These are phyloP conservation scores for Coleophora flavipennella DNA, from an alignment of 2,888 invertebrate genomes.

Conservation along the genomic window DNA sequence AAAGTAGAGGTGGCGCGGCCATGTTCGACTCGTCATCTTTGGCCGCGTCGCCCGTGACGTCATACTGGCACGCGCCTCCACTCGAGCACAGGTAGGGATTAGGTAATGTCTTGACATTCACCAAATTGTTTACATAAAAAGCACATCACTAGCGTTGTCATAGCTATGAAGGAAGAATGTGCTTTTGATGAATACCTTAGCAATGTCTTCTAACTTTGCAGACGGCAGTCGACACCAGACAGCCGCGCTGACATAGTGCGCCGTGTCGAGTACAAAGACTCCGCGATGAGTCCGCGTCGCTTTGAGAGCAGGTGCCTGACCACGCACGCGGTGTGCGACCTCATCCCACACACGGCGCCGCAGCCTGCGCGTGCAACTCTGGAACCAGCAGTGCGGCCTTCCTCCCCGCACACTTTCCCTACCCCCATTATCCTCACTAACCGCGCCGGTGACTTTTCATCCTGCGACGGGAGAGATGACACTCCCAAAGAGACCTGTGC, in stretches of 20 bases:
- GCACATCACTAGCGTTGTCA: no score
- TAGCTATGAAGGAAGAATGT: no score
- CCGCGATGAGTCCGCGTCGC: slow-evolving; percentile 32
- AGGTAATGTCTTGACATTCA: no score
- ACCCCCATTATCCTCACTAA: slow-evolving; percentile 15
- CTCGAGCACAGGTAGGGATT: slow-evolving; percentile 43
- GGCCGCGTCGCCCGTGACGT: slow-evolving; percentile 44
- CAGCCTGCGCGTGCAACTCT: slow-evolving; percentile 67
- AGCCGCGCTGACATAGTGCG: slow-evolving; percentile 63
- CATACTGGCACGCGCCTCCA: slow-evolving; percentile 54
- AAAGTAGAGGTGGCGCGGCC: slow-evolving; percentile 72
- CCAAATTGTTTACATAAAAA: no score
- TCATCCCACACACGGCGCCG: slow-evolving; percentile 36
- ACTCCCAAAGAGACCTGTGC: slow-evolving; percentile 50
- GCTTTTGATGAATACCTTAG: no score
- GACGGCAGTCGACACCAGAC: slow-evolving; percentile 47
- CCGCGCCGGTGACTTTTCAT: slow-evolving; percentile 33
- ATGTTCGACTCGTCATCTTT: slow-evolving; percentile 43
- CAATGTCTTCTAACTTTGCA: no score
- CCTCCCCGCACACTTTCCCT: slow-evolving; percentile 18
- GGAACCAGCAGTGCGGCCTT: slow-evolving; percentile 59
- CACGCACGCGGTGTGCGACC: slow-evolving; percentile 51
- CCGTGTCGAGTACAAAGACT: slow-evolving; percentile 57
- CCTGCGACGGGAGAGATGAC: slow-evolving; percentile 42
- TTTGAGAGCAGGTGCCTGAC: slow-evolving; percentile 31